A percentile compares a stretch with the other conserved stretches of the same genome.
Conservation (phyloP, 2,113 vertebrate genomes). For the Nicator chloris region DNA sequence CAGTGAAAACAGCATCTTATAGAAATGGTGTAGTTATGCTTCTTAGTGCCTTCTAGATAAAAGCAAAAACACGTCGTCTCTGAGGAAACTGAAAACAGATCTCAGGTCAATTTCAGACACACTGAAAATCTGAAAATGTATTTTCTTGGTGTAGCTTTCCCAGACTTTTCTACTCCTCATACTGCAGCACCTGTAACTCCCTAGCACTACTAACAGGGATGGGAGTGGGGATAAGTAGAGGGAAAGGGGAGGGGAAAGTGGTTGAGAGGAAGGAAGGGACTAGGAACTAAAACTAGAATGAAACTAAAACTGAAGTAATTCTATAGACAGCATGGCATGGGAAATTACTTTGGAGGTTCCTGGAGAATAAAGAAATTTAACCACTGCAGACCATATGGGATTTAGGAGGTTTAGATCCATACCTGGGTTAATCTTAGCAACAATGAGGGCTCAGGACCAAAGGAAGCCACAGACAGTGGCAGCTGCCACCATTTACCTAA, state of each 20-base stretch:
- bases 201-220: neutral
- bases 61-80: neutral
- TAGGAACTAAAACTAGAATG: neutral
- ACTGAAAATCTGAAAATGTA: neutral
- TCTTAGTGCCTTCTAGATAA: neutral
- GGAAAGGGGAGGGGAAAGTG: neutral
- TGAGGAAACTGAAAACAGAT: neutral
- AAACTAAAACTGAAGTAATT: neutral
- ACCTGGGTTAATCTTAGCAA: neutral
- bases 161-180: neutral
- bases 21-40: neutral
- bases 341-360: neutral
- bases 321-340: neutral
- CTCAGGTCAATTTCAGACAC: neutral
- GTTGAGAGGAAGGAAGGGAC: neutral
- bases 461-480: neutral
- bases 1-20: neutral
- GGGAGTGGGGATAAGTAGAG: neutral
- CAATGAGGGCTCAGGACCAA: neutral
- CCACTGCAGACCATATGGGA: neutral
- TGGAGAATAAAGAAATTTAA: neutral
- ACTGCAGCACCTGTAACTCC: neutral
- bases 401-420: accelerated
- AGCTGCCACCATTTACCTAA: neutral
- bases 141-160: neutral